Conservation (phyloP, 2,797 vertebrate species). For the Sebastes flavidus region DNA sequence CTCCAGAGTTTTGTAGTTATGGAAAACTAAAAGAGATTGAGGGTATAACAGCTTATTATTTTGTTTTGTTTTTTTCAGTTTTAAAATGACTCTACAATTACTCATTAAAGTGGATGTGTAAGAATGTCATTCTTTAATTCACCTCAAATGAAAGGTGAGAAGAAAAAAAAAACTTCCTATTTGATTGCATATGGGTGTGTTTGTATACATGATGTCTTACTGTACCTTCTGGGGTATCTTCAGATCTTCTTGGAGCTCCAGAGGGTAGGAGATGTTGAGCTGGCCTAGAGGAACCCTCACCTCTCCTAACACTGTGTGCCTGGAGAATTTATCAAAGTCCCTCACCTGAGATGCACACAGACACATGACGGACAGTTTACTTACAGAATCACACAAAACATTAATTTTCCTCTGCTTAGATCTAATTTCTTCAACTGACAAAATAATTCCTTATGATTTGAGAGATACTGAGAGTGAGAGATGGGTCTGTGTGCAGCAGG, state of each 20-base stretch:
- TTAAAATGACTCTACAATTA: background rate
- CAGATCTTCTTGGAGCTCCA: slow-evolving; percentile 79
- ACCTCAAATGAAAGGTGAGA: background rate
- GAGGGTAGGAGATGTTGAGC: slow-evolving; percentile 72
- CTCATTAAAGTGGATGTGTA: background rate
- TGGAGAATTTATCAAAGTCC: slow-evolving; percentile 84
- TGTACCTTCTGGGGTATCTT: slow-evolving; percentile 75
- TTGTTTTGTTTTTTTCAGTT: too few relatives aligned
- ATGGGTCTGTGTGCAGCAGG: background rate
- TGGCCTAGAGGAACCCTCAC: slow-evolving; percentile 68
- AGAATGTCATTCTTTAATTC: background rate
- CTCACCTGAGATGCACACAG: slow-evolving; percentile 74
- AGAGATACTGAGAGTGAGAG: background rate
- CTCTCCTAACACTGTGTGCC: slow-evolving; percentile 80
- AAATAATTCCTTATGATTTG: background rate
- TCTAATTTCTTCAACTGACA: background rate
- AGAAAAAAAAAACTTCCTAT: background rate
- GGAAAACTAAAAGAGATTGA: background rate
- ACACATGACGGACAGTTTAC: background rate
- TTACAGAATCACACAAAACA: background rate
- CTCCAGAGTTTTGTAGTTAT: background rate
- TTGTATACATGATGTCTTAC: background rate
- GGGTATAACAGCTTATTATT: background rate
- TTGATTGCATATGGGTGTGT: slow-evolving; percentile 1
- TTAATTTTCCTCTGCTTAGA: background rate